Evolutionary conservation across 2,888 invertebrate species (phyloP).

Genomic region (Perdita meconis): DNA sequence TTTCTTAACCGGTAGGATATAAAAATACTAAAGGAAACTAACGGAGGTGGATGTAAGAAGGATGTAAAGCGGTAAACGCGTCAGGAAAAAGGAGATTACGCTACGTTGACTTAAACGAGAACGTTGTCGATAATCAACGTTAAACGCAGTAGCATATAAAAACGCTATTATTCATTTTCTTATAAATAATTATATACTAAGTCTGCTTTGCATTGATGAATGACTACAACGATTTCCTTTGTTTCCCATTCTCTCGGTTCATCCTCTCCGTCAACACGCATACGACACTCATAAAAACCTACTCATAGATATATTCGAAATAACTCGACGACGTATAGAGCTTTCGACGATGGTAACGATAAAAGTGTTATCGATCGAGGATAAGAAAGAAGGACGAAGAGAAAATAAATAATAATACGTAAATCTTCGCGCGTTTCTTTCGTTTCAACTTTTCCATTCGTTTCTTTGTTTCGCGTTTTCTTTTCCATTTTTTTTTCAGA

Average conservation of each 20-base stretch:
- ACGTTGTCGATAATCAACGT: constrained; percentile 34
- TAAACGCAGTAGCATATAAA: constrained; percentile 61
- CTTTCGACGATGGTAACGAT: constrained; percentile 49
- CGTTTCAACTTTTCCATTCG: neutral
- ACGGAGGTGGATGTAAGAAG: neutral
- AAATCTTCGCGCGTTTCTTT: constrained; percentile 15
- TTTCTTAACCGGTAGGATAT: constrained; percentile 31
- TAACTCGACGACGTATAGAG: constrained; percentile 38
- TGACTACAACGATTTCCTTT: constrained; percentile 81
- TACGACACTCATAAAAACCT: constrained; percentile 47
- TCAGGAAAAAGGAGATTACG: constrained; percentile 41
- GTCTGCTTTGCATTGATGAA: constrained; percentile 83
- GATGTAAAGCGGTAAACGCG: constrained; percentile 29
- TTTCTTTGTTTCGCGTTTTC: too few relatives aligned
- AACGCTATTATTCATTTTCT: constrained; percentile 65
- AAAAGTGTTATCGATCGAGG: constrained; percentile 28
- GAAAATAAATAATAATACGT: constrained; percentile 40
- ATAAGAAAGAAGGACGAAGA: constrained; percentile 33
- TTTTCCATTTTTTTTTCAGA: constrained; percentile 22
- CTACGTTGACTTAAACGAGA: constrained; percentile 42
- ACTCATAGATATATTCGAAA: constrained; percentile 26
- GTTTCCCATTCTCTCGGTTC: constrained; percentile 58
- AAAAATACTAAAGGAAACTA: constrained; percentile 46
- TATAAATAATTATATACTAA: constrained; percentile 80
- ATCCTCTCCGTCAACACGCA: constrained; percentile 39